phyloP scores from a whole-genome alignment of 2,113 vertebrate species.

The Xenus cinereus region DNA sequence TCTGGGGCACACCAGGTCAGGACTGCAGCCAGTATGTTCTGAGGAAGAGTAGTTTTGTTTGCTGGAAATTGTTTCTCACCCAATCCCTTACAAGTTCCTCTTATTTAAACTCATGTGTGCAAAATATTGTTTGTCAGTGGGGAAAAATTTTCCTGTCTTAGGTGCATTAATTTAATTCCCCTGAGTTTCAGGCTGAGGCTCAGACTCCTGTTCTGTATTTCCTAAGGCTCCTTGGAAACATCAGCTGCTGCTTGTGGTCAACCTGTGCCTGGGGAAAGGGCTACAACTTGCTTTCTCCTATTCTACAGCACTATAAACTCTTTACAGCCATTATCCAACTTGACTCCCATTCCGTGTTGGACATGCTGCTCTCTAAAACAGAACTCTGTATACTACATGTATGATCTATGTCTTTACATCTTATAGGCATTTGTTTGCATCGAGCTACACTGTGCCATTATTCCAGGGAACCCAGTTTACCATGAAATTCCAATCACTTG shows the following conservation, averaged over 20 bases:
- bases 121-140: background rate
- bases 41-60: background rate
- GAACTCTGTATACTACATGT: background rate
- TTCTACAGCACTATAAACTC: background rate
- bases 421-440: background rate
- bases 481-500: background rate
- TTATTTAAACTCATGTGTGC: background rate
- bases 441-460: background rate
- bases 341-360: background rate
- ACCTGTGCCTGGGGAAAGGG: background rate
- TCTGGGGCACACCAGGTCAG: background rate
- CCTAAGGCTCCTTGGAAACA: background rate
- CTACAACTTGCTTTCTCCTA: background rate
- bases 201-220: background rate
- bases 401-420: background rate
- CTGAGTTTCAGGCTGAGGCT: background rate
- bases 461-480: background rate
- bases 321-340: background rate
- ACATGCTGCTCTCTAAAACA: background rate
- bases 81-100: background rate
- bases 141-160: background rate
- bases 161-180: background rate
- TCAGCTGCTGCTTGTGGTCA: background rate
- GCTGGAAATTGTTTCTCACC: background rate
- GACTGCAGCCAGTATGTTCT: background rate